phyloP scores from a whole-genome alignment of 2,797 vertebrate genomes.

The Oreochromis grahami region DNA sequence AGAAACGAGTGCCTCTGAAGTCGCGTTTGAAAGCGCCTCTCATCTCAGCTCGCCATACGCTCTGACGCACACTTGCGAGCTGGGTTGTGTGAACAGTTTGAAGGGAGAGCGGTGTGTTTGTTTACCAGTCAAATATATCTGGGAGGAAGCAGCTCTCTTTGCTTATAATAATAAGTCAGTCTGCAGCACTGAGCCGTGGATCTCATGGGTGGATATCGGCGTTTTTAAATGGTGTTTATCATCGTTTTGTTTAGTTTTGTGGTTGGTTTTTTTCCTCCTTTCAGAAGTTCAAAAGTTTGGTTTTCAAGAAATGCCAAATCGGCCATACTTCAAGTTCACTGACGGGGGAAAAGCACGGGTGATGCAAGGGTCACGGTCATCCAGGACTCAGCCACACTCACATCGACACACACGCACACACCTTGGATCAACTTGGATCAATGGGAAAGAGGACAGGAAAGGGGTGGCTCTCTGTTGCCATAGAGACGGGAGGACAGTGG shows the following conservation, averaged over 20 bases:
- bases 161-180: background rate
- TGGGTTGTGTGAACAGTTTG: background rate
- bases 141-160: background rate
- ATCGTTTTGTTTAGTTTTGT: background rate
- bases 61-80: background rate
- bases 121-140: background rate
- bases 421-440: slow-evolving; percentile 32
- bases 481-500: slow-evolving; percentile 78
- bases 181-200: background rate
- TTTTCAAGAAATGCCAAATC: background rate
- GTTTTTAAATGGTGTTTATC: background rate
- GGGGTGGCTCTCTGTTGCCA: slow-evolving; percentile 72
- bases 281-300: background rate
- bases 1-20: slow-evolving; percentile 47
- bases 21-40: slow-evolving; percentile 51
- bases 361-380: slow-evolving; percentile 44
- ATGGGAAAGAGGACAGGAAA: slow-evolving; percentile 38
- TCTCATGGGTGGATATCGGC: background rate
- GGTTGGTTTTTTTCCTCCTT: background rate
- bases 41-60: slow-evolving; percentile 28
- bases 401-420: slow-evolving; percentile 35
- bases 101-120: background rate
- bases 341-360: background rate
- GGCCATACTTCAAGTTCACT: slow-evolving; percentile 8
- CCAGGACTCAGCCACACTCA: slow-evolving; percentile 20